Evolutionary conservation across 2,113 vertebrate genomes (phyloP).

Genomic region (Aepyceros melampus): DNA sequence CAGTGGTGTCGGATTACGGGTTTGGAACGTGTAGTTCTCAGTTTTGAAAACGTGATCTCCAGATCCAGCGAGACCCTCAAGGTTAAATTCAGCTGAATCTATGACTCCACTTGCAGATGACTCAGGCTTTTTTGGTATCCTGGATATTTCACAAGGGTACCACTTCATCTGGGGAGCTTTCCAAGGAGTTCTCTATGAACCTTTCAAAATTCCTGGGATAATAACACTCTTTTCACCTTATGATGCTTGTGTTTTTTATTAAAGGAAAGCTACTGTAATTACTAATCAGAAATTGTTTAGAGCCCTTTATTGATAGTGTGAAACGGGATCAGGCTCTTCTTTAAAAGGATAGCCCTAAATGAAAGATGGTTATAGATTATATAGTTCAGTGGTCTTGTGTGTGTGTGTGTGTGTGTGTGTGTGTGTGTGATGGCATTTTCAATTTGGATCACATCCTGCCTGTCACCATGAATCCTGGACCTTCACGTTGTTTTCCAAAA

Average conservation of each 20-base stretch:
- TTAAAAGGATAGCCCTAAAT: not conserved
- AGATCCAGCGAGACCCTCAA: not conserved
- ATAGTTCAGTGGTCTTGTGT: not conserved
- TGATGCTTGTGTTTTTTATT: not conserved
- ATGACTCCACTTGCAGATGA: not conserved
- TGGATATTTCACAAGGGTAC: not conserved
- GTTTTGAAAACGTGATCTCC: not conserved
- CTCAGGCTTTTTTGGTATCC: not conserved
- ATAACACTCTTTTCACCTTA: not conserved
- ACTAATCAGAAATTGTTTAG: not conserved
- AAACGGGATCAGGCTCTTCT: not conserved
- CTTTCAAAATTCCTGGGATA: not conserved
- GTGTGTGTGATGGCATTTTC: not conserved
- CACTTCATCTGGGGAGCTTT: not conserved
- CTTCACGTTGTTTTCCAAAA: constrained; percentile 26
- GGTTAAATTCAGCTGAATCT: not conserved
- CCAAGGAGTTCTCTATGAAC: not conserved
- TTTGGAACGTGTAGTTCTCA: not conserved
- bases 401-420: not conserved
- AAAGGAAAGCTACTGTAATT: not conserved
- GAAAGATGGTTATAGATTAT: constrained; percentile 8
- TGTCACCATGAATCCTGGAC: not conserved
- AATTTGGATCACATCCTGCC: not conserved
- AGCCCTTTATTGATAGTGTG: not conserved
- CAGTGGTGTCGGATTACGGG: not conserved